Base-by-base conservation (phyloP, 2,888 invertebrate genomes). In the Caenorhabditis panamensis region DNA sequence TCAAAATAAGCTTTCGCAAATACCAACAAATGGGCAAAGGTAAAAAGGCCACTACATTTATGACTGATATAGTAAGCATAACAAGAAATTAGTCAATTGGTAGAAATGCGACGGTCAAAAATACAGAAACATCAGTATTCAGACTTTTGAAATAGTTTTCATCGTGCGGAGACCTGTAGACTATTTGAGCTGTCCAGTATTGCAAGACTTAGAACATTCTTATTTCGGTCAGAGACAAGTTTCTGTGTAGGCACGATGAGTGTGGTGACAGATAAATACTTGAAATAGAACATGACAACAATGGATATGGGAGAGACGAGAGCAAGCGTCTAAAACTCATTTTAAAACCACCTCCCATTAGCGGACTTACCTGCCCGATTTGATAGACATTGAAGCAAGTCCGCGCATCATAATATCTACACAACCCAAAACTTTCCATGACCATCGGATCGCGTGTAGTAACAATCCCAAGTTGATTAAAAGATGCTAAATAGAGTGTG, bases 221-320 rank as follows among this genome's bases (percentile, higher is more conserved):
- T 6, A 3, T 41, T 41, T 41, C 41, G 2, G 47, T 9, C 6
- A 24, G 2, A 13, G 37, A 59, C 16, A 0, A 59, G 16, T 24
- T 5, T 8, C 2, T 31, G 31, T 1, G 16, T 41, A 0, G 37
- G 41, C 2, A 41, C 8, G 3, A 41, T 6, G 1, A 59, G n/a
- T 3, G n/a, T 59, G n/a, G 22, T 59, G 16, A 59, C 59, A 0
- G 59, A 59, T 1, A 41, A 13, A 16, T 24, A 59, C 13, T 59
- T 59, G 41, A 59, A 59, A 18, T 59, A 59, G 16, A 59, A 59
- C 13, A 31, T 59, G 22, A 41, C 16, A 13, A 41, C 22, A 16
- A 59, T 37, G 2, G 59, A 59, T 2, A 18, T 41, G 1, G 22
- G n/a, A 22, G 59, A 41, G 13, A 59, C 2, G 9, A 59, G 13